These are phyloP conservation scores for Melierax canorus DNA, from an alignment of 2,113 vertebrate genomes.

Conservation along the genomic window DNA sequence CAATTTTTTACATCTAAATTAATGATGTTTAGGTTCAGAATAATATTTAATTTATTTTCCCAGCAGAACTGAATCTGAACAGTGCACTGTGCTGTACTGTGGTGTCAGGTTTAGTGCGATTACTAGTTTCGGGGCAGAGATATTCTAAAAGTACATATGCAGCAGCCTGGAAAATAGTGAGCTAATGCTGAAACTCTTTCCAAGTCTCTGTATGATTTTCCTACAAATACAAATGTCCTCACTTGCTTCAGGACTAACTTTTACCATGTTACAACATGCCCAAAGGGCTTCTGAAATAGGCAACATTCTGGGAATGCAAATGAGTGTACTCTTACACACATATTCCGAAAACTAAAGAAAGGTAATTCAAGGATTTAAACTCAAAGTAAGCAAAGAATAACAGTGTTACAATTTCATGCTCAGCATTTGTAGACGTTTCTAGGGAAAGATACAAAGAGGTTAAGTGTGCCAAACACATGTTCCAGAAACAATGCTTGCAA, in stretches of 20 bases:
- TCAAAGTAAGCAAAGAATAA: not conserved
- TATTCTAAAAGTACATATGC: not conserved
- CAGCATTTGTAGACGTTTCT: not conserved
- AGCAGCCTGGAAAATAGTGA: not conserved
- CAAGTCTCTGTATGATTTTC: not conserved
- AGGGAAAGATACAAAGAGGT: not conserved
- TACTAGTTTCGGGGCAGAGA: not conserved
- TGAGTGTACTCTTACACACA: fast-evolving
- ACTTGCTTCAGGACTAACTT: not conserved
- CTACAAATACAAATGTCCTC: not conserved
- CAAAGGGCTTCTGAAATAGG: not conserved
- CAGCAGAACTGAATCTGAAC: not conserved
- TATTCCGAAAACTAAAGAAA: not conserved
- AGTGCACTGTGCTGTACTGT: not conserved
- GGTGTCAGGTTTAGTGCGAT: not conserved
- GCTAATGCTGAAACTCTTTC: not conserved
- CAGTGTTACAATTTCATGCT: not conserved
- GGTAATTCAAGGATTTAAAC: not conserved
- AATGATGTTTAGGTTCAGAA: not conserved
- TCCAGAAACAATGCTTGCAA: not conserved
- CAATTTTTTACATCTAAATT: not conserved
- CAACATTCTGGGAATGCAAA: not conserved
- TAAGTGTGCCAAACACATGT: not conserved
- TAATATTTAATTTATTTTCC: not conserved
- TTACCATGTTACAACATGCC: not conserved